Base-by-base conservation (phyloP, 2,888 invertebrate species). In the Bimastos eiseni region DNA sequence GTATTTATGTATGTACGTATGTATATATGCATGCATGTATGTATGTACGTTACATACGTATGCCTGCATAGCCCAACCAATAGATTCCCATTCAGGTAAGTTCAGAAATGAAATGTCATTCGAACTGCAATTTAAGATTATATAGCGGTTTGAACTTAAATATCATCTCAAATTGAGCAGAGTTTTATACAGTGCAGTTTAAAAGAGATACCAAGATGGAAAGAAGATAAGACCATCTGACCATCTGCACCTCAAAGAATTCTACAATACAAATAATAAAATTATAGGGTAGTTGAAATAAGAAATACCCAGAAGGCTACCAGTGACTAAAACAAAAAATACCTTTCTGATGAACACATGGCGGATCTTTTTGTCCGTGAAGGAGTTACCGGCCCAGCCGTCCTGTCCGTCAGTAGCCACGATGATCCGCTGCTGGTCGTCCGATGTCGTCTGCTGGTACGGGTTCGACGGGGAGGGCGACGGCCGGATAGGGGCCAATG, bases 391-490 rank as follows among this genome's bases (percentile, higher is more conserved):
- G 5, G 86, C 86, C 86, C 86, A 86, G 24, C 86, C 86, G 36
- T 86, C 86, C 17, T 86, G 36, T 86, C 86, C 86, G 24, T 86
- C 86, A 19, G 5, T 86, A 24, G 21, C 24, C 24, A 37, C 37
- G 24, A 86, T 36, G 86, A 86, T 86, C 37, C 37, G 86, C 36
- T 86, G 86, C n/a, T 86, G 86, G 86, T 86, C 86, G 0, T 86
- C 86, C 0, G 37, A 34, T 15, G 33, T 3, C 4, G 17, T 36
- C 19, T 15, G 86, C 19, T 86, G 36, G 86, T 86, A 86, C 8
- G 86, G 34, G n/a, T 34, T 86, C 86, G 24, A 36, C 86, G 86
- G 86, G 37, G 86, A 15, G 5, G 37, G 0, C 24, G 17, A 24
- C 86, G 36, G 21, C 36, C 36, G 86, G 37, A 36, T 34, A 34